A percentile compares a stretch with the other conserved stretches of the same genome.
phyloP scores from a whole-genome alignment of 2,888 invertebrate genomes.

The Tridacna gigas region DNA sequence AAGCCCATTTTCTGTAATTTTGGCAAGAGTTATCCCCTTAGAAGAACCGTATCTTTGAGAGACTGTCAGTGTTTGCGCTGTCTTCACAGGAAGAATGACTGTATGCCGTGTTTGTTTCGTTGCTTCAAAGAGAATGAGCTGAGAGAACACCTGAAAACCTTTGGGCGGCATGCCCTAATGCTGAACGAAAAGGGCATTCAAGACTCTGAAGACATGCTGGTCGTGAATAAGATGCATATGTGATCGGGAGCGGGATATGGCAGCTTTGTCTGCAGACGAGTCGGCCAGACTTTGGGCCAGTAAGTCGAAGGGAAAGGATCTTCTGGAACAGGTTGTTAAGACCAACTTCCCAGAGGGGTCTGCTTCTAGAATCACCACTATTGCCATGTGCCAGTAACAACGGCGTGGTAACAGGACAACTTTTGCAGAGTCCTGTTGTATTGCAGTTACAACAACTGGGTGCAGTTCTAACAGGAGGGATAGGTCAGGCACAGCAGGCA shows the following conservation, averaged over 20 bases:
- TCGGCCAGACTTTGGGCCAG: not conserved
- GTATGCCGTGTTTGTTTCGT: slow-evolving; percentile 7
- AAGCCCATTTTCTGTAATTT: no score
- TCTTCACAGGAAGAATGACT: not conserved
- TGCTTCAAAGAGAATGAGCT: not conserved
- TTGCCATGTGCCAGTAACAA: no score
- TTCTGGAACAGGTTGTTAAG: not conserved
- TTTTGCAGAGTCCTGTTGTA: no score
- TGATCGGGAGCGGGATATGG: slow-evolving; percentile 3
- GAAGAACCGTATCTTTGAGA: no score
- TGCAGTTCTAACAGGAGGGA: no score
- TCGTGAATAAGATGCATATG: not conserved
- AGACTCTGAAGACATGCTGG: not conserved
- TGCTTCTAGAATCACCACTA: slow-evolving; percentile 15
- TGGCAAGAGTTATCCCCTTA: no score
- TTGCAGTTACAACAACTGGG: no score
- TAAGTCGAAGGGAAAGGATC: not conserved
- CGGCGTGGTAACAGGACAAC: no score
- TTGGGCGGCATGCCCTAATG: slow-evolving; percentile 1
- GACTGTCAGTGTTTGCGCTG: not conserved
- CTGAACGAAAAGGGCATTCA: not conserved
- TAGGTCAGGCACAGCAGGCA: no score
- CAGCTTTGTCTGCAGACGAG: not conserved
- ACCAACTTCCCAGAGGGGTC: not conserved
- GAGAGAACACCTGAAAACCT: not conserved